These are phyloP conservation scores for Phyllotreta cruciferae DNA, from an alignment of 2,888 invertebrate species.

Conservation along the genomic window DNA sequence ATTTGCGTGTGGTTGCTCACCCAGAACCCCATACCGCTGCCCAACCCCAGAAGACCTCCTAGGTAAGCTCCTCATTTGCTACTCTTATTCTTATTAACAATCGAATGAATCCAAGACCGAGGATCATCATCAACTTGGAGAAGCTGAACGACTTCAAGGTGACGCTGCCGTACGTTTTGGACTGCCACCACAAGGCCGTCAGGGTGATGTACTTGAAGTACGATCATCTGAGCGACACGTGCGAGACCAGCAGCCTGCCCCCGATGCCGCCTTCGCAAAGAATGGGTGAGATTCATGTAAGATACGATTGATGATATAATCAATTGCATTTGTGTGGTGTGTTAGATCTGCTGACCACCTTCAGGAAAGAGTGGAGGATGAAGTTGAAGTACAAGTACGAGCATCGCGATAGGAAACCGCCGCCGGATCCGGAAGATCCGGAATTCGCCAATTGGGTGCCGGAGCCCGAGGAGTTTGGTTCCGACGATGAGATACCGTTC, in stretches of 20 bases:
- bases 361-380: conserved; percentile 51
- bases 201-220: conserved; percentile 63
- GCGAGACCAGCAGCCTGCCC: conserved; percentile 44
- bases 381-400: conserved; percentile 54
- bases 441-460: conserved; percentile 36
- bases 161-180: conserved; percentile 59
- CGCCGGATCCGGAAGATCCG: conserved; percentile 25
- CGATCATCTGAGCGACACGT: conserved; percentile 65
- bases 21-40: conserved; percentile 56
- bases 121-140: conserved; percentile 61
- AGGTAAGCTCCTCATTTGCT: conserved; percentile 42
- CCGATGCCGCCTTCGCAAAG: conserved; percentile 30
- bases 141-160: conserved; percentile 59
- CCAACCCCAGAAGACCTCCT: conserved; percentile 54
- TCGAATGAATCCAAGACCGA: conserved; percentile 48
- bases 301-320: too few relatives aligned
- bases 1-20: conserved; percentile 61
- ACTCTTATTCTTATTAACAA: conserved; percentile 30
- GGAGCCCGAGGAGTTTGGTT: conserved; percentile 31
- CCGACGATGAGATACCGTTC: conserved; percentile 50
- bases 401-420: conserved; percentile 44
- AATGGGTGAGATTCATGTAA: conserved; percentile 27
- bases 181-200: conserved; percentile 59
- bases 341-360: conserved; percentile 47
- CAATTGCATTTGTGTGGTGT: too few relatives aligned